Evolutionary conservation across 1,140 invertebrate species (phyloP).

Genomic region (Semibalanus balanoides): DNA sequence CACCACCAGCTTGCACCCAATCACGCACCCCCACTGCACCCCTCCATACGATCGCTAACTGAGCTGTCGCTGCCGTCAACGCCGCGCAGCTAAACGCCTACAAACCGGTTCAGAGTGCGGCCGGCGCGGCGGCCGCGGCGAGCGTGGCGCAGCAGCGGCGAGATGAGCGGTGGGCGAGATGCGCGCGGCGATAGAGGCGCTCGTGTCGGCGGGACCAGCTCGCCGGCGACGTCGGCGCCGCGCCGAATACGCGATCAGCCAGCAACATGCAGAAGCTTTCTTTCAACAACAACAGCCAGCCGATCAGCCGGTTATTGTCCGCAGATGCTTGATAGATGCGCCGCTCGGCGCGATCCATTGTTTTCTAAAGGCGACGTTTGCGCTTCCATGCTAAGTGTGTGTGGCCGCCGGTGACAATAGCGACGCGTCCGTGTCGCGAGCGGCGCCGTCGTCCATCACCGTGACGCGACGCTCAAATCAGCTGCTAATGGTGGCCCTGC

Average conservation of each 20-base stretch:
- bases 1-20: no score
- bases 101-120: background rate
- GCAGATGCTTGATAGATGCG: background rate
- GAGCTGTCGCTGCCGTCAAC: background rate
- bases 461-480: background rate
- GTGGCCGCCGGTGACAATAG: background rate
- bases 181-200: background rate
- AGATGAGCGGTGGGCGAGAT: background rate
- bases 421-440: background rate
- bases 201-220: background rate
- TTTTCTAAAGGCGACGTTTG: slow-evolving; percentile 2
- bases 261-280: background rate
- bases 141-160: no score
- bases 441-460: background rate
- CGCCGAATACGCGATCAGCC: background rate
- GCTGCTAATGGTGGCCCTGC: background rate
- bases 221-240: no score
- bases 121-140: no score
- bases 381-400: background rate
- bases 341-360: background rate
- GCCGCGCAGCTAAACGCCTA: background rate
- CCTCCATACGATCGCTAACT: background rate
- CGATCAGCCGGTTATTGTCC: background rate
- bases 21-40: no score
- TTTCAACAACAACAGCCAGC: background rate